These are phyloP conservation scores for Caretta caretta DNA, from an alignment of 2,113 vertebrate genomes.

Conservation along the genomic window DNA sequence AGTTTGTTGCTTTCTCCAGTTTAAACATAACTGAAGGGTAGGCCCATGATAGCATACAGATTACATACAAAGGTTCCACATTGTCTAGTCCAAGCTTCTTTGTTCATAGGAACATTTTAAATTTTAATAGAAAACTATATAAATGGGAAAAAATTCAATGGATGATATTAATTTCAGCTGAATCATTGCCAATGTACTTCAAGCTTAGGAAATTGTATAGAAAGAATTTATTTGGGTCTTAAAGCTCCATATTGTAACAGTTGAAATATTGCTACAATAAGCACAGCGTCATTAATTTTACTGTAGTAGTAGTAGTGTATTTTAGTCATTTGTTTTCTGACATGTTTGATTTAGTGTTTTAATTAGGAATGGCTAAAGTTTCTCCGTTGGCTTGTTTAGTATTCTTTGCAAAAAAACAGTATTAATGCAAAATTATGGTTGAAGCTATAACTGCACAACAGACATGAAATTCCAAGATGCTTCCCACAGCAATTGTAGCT, in stretches of 20 bases:
- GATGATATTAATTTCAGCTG: background rate
- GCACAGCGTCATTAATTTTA: background rate
- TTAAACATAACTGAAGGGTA: background rate
- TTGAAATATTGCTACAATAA: background rate
- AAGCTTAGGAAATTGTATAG: background rate
- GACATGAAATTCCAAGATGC: background rate
- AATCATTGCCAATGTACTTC: background rate
- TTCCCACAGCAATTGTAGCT: background rate
- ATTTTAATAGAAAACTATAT: background rate
- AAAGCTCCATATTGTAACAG: background rate
- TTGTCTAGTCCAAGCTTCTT: background rate
- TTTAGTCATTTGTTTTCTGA: background rate
- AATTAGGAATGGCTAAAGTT: background rate
- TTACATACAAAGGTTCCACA: background rate
- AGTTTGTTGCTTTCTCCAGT: background rate
- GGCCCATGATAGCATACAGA: background rate
- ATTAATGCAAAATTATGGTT: background rate
- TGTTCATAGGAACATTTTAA: background rate
- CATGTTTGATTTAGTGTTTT: slow-evolving; percentile 5
- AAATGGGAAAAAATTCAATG: background rate
- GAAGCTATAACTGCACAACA: background rate
- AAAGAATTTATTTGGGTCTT: background rate
- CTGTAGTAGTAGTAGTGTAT: background rate
- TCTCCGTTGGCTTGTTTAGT: background rate
- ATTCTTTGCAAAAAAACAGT: background rate